Base-by-base conservation (phyloP, 2,797 vertebrate species). In the Percopsis omiscomaycus region DNA sequence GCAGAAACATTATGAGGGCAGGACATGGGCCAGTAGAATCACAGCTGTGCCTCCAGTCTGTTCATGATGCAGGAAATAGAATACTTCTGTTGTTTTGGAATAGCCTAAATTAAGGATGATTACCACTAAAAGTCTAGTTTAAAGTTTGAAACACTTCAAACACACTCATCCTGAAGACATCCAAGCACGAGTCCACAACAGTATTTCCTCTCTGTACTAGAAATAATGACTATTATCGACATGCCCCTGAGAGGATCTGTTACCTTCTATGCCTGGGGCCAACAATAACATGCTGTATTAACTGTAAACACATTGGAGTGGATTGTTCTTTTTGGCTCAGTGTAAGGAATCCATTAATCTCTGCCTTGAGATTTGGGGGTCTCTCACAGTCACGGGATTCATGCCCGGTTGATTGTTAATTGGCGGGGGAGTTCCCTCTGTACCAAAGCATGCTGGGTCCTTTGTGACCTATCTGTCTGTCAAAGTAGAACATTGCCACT, bases 221-320 rank as follows among this genome's bases (percentile, higher is more conserved):
- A 69, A 71, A 53, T 68, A 15, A 74, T 73, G 66, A 74, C 64
- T 46, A 28, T 77, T 71, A 74, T 78, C 28, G 14, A 59, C 29
- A 14, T 56, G 64, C 12, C 51, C 56, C 69, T 73, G 60, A 71
- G 51, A 62, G 52, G 69, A 53, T 73, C n/a, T 3, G 8, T 70
- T 83, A 68, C 65, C 66, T 55, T 68, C 59, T 56, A 60, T 68
- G 51, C 67, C 28, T 32, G 3, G 46, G 30, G 84, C 89, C 88
- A 89, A 88, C 55, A 63, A 86, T 81, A 89, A 86, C 87, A 86
- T 75, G 60, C 66, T 57, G 44, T 75, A 73, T 85, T 78, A 89
- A 90, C 59, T 74, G 77, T 76, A 81, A 59, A 72, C 71, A 73
- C 66, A 59, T 62, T 75, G 58, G 66, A 68, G 72, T 57, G 54